phyloP scores from a whole-genome alignment of 2,113 vertebrate species.

The Coracopsis vasa region DNA sequence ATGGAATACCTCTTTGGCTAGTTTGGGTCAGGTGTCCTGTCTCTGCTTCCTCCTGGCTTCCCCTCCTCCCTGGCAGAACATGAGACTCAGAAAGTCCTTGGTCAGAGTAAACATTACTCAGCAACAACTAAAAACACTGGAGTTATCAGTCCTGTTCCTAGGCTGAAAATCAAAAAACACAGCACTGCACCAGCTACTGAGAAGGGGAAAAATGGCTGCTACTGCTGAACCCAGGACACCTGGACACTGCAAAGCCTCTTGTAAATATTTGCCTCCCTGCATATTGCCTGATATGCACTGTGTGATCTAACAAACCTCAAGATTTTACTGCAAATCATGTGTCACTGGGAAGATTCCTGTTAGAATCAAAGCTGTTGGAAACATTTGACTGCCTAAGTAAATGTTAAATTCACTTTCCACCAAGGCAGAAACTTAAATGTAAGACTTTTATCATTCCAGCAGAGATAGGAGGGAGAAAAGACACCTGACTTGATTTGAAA shows the following conservation, averaged over 20 bases:
- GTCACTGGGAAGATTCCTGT: not conserved
- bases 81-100: no score
- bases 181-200: no score
- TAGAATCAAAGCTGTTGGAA: not conserved
- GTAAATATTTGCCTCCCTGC: not conserved
- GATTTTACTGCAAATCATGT: not conserved
- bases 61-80: no score
- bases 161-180: no score
- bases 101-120: no score
- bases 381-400: not conserved
- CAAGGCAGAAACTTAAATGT: not conserved
- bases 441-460: not conserved
- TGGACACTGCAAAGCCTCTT: not conserved
- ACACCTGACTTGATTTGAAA: not conserved
- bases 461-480: accelerated
- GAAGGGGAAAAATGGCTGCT: no score
- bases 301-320: not conserved
- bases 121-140: no score
- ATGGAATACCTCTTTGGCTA: no score
- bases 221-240: no score
- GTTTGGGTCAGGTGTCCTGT: no score
- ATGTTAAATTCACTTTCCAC: not conserved
- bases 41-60: no score
- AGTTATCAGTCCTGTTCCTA: no score
- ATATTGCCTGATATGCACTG: not conserved